A percentile compares a stretch with the other conserved stretches of the same genome.
Conservation (phyloP, 2,888 invertebrate species). For the Epiblema foenella region DNA sequence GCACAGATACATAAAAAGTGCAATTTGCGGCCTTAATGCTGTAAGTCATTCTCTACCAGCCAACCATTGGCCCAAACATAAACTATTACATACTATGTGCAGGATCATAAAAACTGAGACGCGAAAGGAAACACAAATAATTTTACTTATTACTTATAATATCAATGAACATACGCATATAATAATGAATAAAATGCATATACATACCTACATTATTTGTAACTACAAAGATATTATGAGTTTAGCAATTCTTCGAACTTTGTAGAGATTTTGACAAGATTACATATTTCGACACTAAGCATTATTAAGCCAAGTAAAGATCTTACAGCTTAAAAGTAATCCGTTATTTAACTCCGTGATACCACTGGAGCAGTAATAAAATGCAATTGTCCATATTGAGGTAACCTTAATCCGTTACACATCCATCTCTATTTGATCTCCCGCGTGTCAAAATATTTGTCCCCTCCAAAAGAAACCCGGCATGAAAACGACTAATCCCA, state of each 20-base stretch:
- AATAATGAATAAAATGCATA: no score
- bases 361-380: constrained; percentile 54
- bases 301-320: constrained; percentile 3
- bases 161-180: no score
- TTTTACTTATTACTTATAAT: no score
- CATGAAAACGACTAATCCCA: constrained; percentile 75
- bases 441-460: constrained; percentile 80
- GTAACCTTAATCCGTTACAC: constrained; percentile 67
- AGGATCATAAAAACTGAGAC: no score
- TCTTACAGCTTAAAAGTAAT: constrained; percentile 27
- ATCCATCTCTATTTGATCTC: constrained; percentile 68
- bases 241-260: constrained; percentile 40
- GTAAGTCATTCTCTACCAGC: no score
- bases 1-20: no score
- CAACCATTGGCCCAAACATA: no score
- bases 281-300: background rate
- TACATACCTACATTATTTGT: no score
- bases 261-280: background rate
- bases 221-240: no score
- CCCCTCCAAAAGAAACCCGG: constrained; percentile 67
- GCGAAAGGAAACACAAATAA: no score
- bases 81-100: no score
- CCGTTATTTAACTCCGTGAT: constrained; percentile 44
- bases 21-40: no score
- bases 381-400: constrained; percentile 59